These are phyloP conservation scores for Rhinogobius similis DNA, from an alignment of 2,113 vertebrate genomes.

Conservation along the genomic window DNA sequence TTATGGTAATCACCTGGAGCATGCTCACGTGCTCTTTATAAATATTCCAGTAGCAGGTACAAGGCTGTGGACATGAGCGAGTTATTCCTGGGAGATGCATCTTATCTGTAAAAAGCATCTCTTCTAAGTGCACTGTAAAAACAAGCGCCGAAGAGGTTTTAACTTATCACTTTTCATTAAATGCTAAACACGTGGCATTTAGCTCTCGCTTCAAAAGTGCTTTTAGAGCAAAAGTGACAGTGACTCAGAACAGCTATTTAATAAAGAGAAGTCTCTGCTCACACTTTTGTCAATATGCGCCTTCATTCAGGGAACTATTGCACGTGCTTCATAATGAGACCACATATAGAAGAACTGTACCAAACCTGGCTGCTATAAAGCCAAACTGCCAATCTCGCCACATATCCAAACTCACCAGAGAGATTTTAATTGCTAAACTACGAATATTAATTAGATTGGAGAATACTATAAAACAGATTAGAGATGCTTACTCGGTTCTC, in stretches of 20 bases:
- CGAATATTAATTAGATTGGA: constrained; percentile 70
- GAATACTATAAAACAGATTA: constrained; percentile 73
- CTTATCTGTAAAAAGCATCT: constrained; percentile 22
- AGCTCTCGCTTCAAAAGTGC: constrained; percentile 28
- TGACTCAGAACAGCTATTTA: constrained; percentile 30
- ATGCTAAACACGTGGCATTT: constrained; percentile 40
- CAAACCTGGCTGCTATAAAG: constrained; percentile 4
- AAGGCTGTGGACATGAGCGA: constrained; percentile 13
- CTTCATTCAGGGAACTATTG: constrained; percentile 23
- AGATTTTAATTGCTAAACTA: constrained; percentile 63
- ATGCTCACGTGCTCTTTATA: not conserved
- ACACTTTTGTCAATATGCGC: constrained; percentile 16
- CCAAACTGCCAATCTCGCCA: constrained; percentile 50
- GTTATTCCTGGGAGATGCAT: constrained; percentile 19
- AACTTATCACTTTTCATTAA: constrained; percentile 31
- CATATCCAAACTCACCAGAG: constrained; percentile 39
- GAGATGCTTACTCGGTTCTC: constrained; percentile 73
- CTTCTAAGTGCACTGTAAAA: constrained; percentile 23
- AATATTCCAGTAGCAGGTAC: not conserved
- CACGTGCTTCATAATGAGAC: constrained; percentile 18
- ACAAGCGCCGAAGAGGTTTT: constrained; percentile 32
- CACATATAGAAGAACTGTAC: not conserved
- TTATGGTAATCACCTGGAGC: not conserved
- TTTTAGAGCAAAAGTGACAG: constrained; percentile 28
- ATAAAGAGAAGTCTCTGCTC: constrained; percentile 23